Base-by-base conservation (phyloP, 2,888 invertebrate species). In the Sinotaia quadrata region DNA sequence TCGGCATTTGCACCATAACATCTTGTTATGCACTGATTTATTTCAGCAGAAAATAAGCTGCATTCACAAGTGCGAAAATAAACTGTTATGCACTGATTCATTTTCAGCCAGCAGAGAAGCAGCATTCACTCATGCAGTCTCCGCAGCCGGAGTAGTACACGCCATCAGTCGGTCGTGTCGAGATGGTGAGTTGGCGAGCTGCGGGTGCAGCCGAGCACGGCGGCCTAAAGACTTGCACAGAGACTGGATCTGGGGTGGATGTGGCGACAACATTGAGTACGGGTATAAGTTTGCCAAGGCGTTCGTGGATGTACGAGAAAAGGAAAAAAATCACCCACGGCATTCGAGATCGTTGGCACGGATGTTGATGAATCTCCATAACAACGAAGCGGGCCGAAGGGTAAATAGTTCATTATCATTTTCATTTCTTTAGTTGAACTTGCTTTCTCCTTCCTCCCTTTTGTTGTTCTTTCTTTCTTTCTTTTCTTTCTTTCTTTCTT, bases 191-290 rank as follows among this genome's bases (percentile, higher is more conserved):
- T 91, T 97, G 67, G 91, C 94, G 4, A 95, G 94, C 63, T 98
- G 98, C 85, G 95, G 95, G 33, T 98, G 98, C 88, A 94, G 95
- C 61, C 91, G 93, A 27, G 93, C 94, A 59, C 90, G 92, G 4
- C 90, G 97, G 57, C 97, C 97, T 7, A 91, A 92, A 79, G 93
- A 94, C 85, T 90, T 97, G 67, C 93, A 94, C 81, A 91, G 92
- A 67, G 96, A 97, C 85, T 98, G 97, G 97, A 93, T 95, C 58
- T 98, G 98, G 98, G 97, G 97, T 36, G 98, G 98, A 31, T 98
- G 97, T 84, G 98, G 97, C 0, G 98, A 98, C 88, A 96, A 99
- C 89, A 92, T 97, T 68, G 95, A 97, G 88, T 97, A 97, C 88
- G 86, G 85, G 67, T 87, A 78, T 90, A 95, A 95, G 89, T 98